Evolutionary conservation across 1,140 invertebrate genomes (phyloP), one percentile per base, ranked within the genome.

Genomic region (Acyrthosiphon pisum): DNA sequence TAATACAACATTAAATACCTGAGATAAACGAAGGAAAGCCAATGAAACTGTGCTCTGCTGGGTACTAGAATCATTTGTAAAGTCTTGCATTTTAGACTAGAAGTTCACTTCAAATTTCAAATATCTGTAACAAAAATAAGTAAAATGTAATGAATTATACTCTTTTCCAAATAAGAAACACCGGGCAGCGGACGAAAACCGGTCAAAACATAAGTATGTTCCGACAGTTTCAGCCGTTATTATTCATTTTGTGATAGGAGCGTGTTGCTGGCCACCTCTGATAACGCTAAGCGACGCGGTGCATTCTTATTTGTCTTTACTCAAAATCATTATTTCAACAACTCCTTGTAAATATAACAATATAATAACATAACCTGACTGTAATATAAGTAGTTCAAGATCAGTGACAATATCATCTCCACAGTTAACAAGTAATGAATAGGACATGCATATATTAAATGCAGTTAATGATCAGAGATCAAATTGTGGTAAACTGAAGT

Each of bases 1-100:
- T 26, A 26, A 41, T 26, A 50, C 26, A 93, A 93, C 68, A n/a
- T 18, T 44, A 90, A 90, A 44, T 68, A 92, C 87, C 91, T 93
- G 91, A 26, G 91, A 93, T 56, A 93, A 86, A 91, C 90, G 93
- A 53, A 90, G 53, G 86, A 93, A 90, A 50, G 56, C 76, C 46
- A 84, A 46, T 26, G 83, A 86, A n/a, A 88, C 23, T 68, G 90
- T 93, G n/a, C 53, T 87, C 6, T 37, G 81, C 23, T 93, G 81
- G 1, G 23, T 56, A 84, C 35, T 93, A 41, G 91, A 93, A 84
- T 93, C 91, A 50, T 56, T 93, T 50, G 91, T 93, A 86, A 93
- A 93, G 37, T 93, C 91, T 93, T 93, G 91, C 91, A 93, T 93
- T 53, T 92, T 92, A 37, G 68, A 92, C 44, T 83, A 92, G 90